phyloP scores from a whole-genome alignment of 2,888 invertebrate species.

The Agapostemon virescens region DNA sequence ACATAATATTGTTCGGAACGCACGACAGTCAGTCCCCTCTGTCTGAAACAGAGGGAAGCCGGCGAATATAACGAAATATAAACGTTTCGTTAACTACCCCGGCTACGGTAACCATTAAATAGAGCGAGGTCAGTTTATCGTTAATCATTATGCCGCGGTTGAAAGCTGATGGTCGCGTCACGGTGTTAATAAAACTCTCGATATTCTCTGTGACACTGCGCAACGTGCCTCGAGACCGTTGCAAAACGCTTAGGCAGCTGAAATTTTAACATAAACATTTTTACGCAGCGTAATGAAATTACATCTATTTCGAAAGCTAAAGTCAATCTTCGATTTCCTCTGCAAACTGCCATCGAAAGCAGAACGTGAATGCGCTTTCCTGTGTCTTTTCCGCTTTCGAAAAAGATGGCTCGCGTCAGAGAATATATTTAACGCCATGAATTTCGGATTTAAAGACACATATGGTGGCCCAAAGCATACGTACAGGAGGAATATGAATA shows the following conservation, averaged over 20 bases:
- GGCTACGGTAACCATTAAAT: not conserved
- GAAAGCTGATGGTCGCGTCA: not conserved
- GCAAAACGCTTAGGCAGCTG: not conserved
- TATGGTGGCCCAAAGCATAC: not conserved
- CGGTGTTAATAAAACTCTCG: not conserved
- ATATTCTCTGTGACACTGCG: not conserved
- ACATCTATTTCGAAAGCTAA: not conserved
- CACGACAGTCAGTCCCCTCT: not conserved
- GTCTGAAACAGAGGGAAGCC: not conserved
- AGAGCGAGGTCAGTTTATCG: constrained; percentile 7
- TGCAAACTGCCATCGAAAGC: not conserved
- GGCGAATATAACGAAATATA: not conserved
- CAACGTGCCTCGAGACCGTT: not conserved
- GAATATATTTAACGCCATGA: not conserved
- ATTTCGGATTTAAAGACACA: not conserved
- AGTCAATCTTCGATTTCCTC: not conserved
- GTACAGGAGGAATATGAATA: not conserved
- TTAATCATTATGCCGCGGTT: not conserved
- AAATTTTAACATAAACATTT: not conserved
- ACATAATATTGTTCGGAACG: constrained; percentile 5
- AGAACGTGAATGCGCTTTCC: not conserved
- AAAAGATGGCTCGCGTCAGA: not conserved
- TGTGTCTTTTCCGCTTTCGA: not conserved
- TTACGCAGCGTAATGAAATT: not conserved
- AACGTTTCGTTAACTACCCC: not conserved